Conservation (phyloP, 2,797 vertebrate species). For the Danionella dracula region DNA sequence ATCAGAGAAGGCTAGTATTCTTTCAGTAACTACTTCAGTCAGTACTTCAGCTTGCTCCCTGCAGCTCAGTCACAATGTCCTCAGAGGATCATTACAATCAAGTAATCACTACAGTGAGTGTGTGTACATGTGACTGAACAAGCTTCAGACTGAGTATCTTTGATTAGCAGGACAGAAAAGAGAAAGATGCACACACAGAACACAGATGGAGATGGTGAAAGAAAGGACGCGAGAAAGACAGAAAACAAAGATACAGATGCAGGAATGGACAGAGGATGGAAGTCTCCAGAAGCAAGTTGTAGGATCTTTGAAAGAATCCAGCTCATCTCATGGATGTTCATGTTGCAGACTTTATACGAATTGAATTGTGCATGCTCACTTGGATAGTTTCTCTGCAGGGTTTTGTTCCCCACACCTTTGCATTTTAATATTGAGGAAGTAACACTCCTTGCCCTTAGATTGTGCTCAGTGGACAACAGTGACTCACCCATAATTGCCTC, state of each 20-base stretch:
- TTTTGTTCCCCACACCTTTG: no score
- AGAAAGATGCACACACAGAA: neutral
- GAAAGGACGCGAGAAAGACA: neutral
- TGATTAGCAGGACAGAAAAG: constrained; percentile 5
- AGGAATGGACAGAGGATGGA: neutral
- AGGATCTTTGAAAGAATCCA: no score
- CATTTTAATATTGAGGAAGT: no score
- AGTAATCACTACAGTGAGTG: constrained; percentile 8
- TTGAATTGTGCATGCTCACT: no score
- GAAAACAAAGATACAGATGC: neutral
- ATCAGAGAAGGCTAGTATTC: constrained; percentile 9
- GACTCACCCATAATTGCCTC: no score
- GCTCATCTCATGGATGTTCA: no score
- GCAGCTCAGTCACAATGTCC: neutral
- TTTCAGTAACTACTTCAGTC: neutral
- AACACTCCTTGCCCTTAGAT: no score
- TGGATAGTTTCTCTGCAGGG: no score
- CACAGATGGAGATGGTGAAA: neutral
- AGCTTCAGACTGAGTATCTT: constrained; percentile 18
- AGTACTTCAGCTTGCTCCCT: neutral
- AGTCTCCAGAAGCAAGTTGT: constrained; percentile 4
- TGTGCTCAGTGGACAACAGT: no score
- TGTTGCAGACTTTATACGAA: no score
- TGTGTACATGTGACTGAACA: constrained; percentile 17
- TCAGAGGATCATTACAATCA: constrained; percentile 14